A percentile compares a stretch with the other conserved stretches of the same genome.
Evolutionary conservation across 2,888 invertebrate genomes (phyloP).

Genomic region (Orchesella flavescens): DNA sequence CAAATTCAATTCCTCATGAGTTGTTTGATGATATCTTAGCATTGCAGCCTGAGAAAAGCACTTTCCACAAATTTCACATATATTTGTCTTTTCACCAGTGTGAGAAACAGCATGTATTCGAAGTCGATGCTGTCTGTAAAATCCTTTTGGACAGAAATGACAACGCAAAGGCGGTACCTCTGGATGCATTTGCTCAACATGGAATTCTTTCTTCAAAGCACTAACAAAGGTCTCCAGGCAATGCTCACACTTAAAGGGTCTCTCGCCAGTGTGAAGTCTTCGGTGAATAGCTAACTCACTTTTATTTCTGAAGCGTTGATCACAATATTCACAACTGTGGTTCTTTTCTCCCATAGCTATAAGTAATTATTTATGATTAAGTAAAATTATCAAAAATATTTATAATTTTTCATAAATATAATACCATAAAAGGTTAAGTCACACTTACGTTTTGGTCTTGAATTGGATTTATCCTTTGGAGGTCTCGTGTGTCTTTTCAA

Average conservation of each 20-base stretch:
- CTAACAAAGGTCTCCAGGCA: constrained; percentile 61
- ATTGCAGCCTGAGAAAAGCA: constrained; percentile 67
- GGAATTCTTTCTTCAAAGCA: constrained; percentile 60
- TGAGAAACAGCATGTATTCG: constrained; percentile 57
- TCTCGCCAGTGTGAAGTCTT: constrained; percentile 63
- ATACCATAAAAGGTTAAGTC: not conserved
- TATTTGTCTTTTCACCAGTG: constrained; percentile 61
- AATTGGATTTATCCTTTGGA: constrained; percentile 23
- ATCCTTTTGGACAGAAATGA: constrained; percentile 62
- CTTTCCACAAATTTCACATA: constrained; percentile 66
- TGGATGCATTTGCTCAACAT: constrained; percentile 63
- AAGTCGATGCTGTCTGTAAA: constrained; percentile 61
- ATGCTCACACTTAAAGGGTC: constrained; percentile 58
- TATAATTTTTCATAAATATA: no score
- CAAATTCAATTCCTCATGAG: constrained; percentile 63
- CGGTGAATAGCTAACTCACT: constrained; percentile 57
- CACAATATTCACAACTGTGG: constrained; percentile 56
- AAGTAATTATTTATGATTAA: not conserved
- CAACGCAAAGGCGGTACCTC: constrained; percentile 63
- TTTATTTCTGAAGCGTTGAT: constrained; percentile 56
- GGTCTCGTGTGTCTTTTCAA: constrained; percentile 49
- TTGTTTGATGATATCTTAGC: constrained; percentile 68
- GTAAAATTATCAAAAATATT: no score
- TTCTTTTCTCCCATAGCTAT: constrained; percentile 46
- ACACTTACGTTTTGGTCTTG: constrained; percentile 40